Percentiles rank a stretch among this genome's conserved stretches.
phyloP scores from a whole-genome alignment of 2,888 invertebrate genomes.

The Sarcophaga subvicina region DNA sequence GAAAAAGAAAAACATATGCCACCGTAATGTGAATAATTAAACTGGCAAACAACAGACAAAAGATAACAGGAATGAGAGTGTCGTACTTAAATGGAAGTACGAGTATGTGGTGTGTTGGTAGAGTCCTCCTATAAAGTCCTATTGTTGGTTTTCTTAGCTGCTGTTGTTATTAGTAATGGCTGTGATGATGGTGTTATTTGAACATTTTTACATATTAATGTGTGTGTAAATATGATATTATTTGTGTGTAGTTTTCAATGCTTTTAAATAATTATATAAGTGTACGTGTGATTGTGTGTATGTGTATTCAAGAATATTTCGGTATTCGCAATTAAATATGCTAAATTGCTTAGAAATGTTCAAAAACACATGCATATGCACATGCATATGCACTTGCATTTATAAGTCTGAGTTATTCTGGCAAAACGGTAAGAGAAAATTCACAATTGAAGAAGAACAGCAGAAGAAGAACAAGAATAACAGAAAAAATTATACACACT shows the following conservation, averaged over 20 bases:
- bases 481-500: not conserved
- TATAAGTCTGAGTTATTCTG: not conserved
- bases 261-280: too few species aligned
- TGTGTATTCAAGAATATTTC: not conserved
- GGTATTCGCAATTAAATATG: slow-evolving; percentile 62
- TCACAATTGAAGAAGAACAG: not conserved
- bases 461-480: not conserved
- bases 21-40: slow-evolving; percentile 28
- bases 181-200: slow-evolving; percentile 14
- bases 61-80: slow-evolving; percentile 22
- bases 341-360: slow-evolving; percentile 55
- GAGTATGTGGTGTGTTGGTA: not conserved
- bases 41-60: slow-evolving; percentile 21
- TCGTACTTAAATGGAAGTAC: not conserved
- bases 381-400: not conserved
- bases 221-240: slow-evolving; percentile 13
- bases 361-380: slow-evolving; percentile 3
- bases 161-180: not conserved
- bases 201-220: slow-evolving; percentile 17
- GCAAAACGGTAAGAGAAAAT: not conserved
- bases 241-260: not conserved
- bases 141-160: not conserved
- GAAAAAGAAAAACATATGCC: not conserved
- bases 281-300: slow-evolving; percentile 2
- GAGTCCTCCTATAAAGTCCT: too few species aligned